Evolutionary conservation across 2,797 vertebrate species (phyloP), one percentile per base, ranked within the genome.

Genomic region (Strix occidentalis): DNA sequence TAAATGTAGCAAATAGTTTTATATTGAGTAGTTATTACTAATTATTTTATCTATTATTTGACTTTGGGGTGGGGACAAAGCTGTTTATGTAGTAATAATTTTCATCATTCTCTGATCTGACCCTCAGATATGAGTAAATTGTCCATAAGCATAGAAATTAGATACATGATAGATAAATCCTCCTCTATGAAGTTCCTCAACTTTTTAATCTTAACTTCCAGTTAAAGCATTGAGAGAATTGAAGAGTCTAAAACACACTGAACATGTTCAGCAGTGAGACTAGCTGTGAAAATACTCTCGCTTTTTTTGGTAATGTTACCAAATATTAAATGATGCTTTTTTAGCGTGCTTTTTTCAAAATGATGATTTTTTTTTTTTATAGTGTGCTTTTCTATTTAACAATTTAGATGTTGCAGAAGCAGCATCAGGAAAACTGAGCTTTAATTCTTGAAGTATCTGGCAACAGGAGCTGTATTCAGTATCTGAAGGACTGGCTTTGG

Each of bases 201-300:
- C 43, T 92, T 87, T 82, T 89, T 87, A 91, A 90, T 96, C 94
- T 92, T 93, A 96, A 92, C 85, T 93, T 96, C 87, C 82, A 93
- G 79, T 94, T 95, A 95, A 93, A 82, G 80, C 70, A 61, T n/a
- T 91, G 87, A 91, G 84, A 90, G 87, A 95, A 93, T 10, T 87
- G 66, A 93, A 90, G 89, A 88, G 50, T 96, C 70, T 95, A 92
- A 95, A 96, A 83, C 79, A 80, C 80, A 87, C 29, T 91, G 90
- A 95, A 83, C 76, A 60, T 72, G 83, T 86, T 94, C 74, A 93
- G 83, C 91, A 86, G n/a, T 93, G 82, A 94, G 79, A 56, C 79
- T 95, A 93, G 39, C 89, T 87, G 87, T 97, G 87, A 95, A 96
- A 96, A 61, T 89, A 37, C 80, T 94, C 83, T 88, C 0, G 11